phyloP scores from a whole-genome alignment of 2,888 invertebrate genomes.

The Scaptomyza polygonia region DNA sequence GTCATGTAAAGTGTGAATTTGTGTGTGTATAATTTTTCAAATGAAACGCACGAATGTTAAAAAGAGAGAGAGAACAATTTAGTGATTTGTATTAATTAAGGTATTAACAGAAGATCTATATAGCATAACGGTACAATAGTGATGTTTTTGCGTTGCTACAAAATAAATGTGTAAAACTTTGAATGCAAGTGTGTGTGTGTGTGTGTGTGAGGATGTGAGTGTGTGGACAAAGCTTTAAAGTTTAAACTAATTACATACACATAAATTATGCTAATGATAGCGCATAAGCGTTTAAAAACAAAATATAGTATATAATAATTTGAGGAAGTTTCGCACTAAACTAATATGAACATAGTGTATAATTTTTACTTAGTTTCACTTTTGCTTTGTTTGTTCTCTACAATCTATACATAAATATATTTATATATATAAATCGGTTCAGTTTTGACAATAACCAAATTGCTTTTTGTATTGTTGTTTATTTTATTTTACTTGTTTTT shows the following conservation, averaged over 20 bases:
- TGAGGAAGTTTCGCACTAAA: slow-evolving; percentile 25
- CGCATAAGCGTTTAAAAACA: slow-evolving; percentile 26
- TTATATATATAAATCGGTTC: slow-evolving; percentile 31
- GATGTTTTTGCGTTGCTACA: slow-evolving; percentile 25
- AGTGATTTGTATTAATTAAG: slow-evolving; percentile 14
- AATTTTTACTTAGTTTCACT: slow-evolving; percentile 19
- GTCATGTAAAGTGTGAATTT: not conserved
- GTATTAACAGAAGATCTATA: slow-evolving; percentile 19
- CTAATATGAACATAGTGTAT: slow-evolving; percentile 43
- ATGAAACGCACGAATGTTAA: slow-evolving; percentile 44
- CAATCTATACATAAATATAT: slow-evolving; percentile 40
- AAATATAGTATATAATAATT: slow-evolving; percentile 3
- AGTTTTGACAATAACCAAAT: slow-evolving; percentile 20
- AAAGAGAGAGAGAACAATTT: slow-evolving; percentile 31
- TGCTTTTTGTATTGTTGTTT: slow-evolving; percentile 12
- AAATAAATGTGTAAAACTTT: not conserved
- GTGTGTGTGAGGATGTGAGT: not conserved
- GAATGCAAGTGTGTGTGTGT: not conserved
- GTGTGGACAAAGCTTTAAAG: slow-evolving; percentile 39
- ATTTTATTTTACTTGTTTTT: not conserved
- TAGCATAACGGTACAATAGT: slow-evolving; percentile 33
- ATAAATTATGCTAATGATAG: slow-evolving; percentile 68
- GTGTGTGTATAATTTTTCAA: slow-evolving; percentile 16
- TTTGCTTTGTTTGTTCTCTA: slow-evolving; percentile 18
- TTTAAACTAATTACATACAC: slow-evolving; percentile 68